A percentile compares a stretch with the other conserved stretches of the same genome.
Evolutionary conservation across 2,797 vertebrate genomes (phyloP).

Genomic region (Eupleurogrammus muticus): DNA sequence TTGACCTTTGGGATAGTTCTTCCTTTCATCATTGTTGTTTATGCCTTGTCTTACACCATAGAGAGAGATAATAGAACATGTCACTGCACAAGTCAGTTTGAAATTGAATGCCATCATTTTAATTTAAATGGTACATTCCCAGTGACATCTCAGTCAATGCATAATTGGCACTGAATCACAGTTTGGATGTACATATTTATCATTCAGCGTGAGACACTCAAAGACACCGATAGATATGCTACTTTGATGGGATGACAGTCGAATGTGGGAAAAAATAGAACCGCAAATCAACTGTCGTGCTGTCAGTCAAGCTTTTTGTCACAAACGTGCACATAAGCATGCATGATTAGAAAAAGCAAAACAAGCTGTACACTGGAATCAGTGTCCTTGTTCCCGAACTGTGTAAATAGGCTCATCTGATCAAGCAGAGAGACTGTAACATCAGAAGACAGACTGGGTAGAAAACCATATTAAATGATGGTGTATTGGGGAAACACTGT

Average conservation of each 20-base stretch:
- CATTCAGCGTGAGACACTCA: conserved; percentile 77
- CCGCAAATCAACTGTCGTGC: conserved; percentile 76
- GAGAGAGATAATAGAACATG: conserved; percentile 72
- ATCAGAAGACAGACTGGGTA: conserved; percentile 22
- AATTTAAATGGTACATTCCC: conserved; percentile 78
- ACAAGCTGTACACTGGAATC: conserved; percentile 62
- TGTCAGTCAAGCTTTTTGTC: conserved; percentile 80
- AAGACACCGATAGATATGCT: conserved; percentile 72
- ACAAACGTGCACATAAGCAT: conserved; percentile 74
- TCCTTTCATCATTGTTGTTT: conserved; percentile 64
- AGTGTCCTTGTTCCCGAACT: conserved; percentile 44
- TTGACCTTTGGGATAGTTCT: conserved; percentile 75
- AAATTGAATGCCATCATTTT: conserved; percentile 79
- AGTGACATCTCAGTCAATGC: conserved; percentile 75
- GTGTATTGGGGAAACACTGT: conserved; percentile 26
- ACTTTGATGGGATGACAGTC: conserved; percentile 80
- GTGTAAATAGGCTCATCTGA: conserved; percentile 62
- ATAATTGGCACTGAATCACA: conserved; percentile 78
- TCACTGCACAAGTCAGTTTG: conserved; percentile 70
- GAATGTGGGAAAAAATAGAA: conserved; percentile 60
- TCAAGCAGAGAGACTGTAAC: conserved; percentile 35
- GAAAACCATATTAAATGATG: conserved; percentile 35
- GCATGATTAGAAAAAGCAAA: conserved; percentile 78
- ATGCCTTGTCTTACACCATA: conserved; percentile 61
- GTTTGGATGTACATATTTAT: conserved; percentile 80